Percentiles rank a stretch among this genome's conserved stretches.
These are phyloP conservation scores for Camponotus pennsylvanicus DNA, from an alignment of 1,140 invertebrate genomes.

Conservation along the genomic window DNA sequence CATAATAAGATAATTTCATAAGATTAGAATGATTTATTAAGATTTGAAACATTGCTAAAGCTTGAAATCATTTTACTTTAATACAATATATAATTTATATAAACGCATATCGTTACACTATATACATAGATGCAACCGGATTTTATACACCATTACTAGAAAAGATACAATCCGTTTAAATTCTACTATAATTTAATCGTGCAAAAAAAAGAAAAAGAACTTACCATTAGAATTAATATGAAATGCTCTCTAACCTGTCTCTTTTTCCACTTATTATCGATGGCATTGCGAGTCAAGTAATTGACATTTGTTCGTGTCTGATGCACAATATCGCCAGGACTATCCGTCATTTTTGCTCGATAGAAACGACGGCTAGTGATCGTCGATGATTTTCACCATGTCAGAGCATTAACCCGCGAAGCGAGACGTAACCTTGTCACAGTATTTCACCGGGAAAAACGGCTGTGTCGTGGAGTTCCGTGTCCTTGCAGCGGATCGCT, in stretches of 20 bases:
- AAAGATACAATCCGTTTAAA: no score
- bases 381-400: neutral
- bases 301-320: neutral
- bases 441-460: conserved; percentile 75
- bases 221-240: neutral
- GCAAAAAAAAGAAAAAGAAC: neutral
- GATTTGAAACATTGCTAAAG: no score
- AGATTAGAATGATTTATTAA: no score
- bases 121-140: no score
- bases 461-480: conserved; percentile 76
- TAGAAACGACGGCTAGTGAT: neutral
- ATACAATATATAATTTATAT: no score
- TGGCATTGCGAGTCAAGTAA: neutral
- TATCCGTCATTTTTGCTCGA: neutral
- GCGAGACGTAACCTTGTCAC: conserved; percentile 72
- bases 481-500: conserved; percentile 79
- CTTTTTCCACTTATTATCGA: no score
- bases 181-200: no score
- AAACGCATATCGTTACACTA: no score
- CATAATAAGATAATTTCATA: no score
- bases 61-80: no score
- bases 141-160: no score
- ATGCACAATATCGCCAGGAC: no score
- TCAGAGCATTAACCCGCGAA: conserved; percentile 51
- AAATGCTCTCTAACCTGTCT: neutral